Evolutionary conservation across 1,140 invertebrate genomes (phyloP).

Genomic region (Spodoptera frugiperda): DNA sequence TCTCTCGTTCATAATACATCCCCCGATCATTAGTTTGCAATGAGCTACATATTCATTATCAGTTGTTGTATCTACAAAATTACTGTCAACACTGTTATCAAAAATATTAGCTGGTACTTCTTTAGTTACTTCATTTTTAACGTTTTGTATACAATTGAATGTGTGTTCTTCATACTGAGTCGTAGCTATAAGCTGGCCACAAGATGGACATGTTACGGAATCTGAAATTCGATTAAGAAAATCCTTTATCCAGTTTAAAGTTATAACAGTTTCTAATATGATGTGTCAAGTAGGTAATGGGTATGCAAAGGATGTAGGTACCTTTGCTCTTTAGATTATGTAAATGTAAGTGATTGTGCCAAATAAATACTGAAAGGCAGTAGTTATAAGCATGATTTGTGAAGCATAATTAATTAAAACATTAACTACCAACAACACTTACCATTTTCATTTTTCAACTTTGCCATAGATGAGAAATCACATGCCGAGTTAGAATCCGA

Average conservation of each 20-base stretch:
- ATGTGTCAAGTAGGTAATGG: too few species aligned
- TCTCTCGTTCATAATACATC: constrained; percentile 61
- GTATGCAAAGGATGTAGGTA: too few species aligned
- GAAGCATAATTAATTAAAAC: too few species aligned
- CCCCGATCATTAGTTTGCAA: constrained; percentile 64
- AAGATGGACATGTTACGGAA: constrained; percentile 47
- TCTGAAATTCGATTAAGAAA: constrained; percentile 12
- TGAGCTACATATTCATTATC: constrained; percentile 48
- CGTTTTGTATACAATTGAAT: constrained; percentile 44
- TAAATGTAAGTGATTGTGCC: too few species aligned
- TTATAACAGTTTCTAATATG: too few species aligned
- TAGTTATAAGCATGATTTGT: too few species aligned
- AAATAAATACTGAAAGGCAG: background rate
- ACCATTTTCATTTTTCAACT: constrained; percentile 40
- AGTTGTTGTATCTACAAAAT: background rate
- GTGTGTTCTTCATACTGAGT: constrained; percentile 43
- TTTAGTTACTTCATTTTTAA: constrained; percentile 12
- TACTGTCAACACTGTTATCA: constrained; percentile 38
- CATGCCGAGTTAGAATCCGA: constrained; percentile 51
- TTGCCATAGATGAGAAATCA: constrained; percentile 41
- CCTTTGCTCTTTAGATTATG: too few species aligned
- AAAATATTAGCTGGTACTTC: background rate
- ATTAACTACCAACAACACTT: too few species aligned
- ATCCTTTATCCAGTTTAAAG: too few species aligned
- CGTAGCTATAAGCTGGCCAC: constrained; percentile 40